A percentile compares a stretch with the other conserved stretches of the same genome.
phyloP scores from a whole-genome alignment of 2,888 invertebrate species.

The Eumacrocentrus americanus region DNA sequence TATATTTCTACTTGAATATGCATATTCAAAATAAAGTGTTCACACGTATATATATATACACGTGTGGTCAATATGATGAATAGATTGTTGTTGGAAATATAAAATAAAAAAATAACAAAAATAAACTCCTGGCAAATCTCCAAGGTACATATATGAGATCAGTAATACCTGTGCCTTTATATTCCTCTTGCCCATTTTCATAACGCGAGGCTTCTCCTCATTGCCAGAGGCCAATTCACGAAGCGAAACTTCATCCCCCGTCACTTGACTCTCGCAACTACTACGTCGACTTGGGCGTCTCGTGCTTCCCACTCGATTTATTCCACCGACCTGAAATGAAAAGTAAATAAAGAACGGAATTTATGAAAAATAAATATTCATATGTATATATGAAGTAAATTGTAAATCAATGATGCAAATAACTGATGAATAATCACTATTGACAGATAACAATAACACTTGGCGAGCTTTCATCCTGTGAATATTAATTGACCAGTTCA shows the following conservation, averaged over 20 bases:
- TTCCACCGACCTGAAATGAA: conserved; percentile 49
- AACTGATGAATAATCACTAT: conserved; percentile 26
- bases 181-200: conserved; percentile 86
- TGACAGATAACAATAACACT: conserved; percentile 26
- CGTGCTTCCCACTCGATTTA: conserved; percentile 52
- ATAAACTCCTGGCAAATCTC: too few species aligned
- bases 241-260: conserved; percentile 57
- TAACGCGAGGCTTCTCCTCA: conserved; percentile 64
- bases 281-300: conserved; percentile 62
- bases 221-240: conserved; percentile 60
- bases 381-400: not conserved
- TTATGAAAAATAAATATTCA: conserved; percentile 6
- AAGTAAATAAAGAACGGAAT: conserved; percentile 16
- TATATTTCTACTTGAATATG: too few species aligned
- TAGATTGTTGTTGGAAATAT: too few species aligned
- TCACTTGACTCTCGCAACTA: conserved; percentile 63
- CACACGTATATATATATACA: not conserved
- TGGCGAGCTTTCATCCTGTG: conserved; percentile 18
- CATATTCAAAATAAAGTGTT: not conserved
- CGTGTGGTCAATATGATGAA: too few species aligned
- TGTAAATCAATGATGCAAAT: not conserved
- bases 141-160: not conserved
- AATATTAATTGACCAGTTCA: conserved; percentile 37
- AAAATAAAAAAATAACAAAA: not conserved
- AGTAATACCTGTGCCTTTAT: conserved; percentile 76